A percentile compares a stretch with the other conserved stretches of the same genome.
phyloP scores from a whole-genome alignment of 2,888 invertebrate species.

The Lepidonotus clava region DNA sequence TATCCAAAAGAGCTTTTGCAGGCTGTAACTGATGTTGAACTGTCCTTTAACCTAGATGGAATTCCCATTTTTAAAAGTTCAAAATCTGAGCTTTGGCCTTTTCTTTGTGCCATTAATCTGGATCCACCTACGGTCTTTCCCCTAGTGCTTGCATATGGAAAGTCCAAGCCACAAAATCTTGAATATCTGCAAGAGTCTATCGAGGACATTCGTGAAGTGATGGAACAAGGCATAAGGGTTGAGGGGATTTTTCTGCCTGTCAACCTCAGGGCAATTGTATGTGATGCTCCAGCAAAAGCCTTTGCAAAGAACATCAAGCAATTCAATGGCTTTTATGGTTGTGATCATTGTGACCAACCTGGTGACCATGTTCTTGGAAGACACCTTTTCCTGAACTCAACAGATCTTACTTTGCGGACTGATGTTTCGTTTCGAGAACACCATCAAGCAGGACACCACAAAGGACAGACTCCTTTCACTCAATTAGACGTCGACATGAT shows the following conservation, averaged over 20 bases:
- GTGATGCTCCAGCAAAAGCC: slow-evolving; percentile 5
- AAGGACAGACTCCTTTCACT: neutral
- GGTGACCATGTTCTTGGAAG: neutral
- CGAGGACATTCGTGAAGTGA: too few relatives aligned
- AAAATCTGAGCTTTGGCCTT: too few relatives aligned
- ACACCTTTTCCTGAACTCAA: neutral
- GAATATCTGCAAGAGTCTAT: neutral
- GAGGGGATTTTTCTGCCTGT: neutral
- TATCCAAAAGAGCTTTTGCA: too few relatives aligned
- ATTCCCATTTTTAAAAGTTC: too few relatives aligned
- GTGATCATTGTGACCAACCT: neutral
- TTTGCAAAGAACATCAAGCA: neutral
- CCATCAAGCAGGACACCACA: neutral
- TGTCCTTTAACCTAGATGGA: too few relatives aligned
- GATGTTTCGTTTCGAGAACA: neutral
- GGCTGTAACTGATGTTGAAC: too few relatives aligned
- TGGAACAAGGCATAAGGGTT: neutral
- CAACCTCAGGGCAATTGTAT: neutral
- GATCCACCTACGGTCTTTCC: neutral
- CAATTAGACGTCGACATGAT: neutral
- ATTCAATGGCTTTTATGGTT: neutral
- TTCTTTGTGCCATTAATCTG: neutral
- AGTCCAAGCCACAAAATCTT: neutral
- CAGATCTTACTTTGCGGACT: neutral
- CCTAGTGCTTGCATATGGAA: neutral